A percentile compares a stretch with the other conserved stretches of the same genome.
These are phyloP conservation scores for Lingula anatina DNA, from an alignment of 2,888 invertebrate species.

Conservation along the genomic window DNA sequence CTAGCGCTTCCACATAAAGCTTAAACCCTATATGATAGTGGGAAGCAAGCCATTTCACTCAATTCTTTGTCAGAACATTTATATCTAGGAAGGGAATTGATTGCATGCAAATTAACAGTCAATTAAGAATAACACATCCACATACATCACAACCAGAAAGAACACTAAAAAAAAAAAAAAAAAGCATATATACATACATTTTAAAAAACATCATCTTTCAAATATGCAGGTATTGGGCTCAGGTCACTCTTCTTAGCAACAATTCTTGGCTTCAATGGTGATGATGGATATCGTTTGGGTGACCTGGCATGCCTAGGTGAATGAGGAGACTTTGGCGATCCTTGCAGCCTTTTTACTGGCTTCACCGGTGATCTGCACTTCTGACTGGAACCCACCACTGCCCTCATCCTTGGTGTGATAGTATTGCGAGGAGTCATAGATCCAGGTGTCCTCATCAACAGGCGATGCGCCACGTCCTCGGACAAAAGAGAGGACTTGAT, in stretches of 20 bases:
- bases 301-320: conserved; percentile 12
- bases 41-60: too few species aligned
- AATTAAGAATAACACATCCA: too few species aligned
- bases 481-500: conserved; percentile 18
- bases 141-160: too few species aligned
- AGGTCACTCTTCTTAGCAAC: background rate
- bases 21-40: too few species aligned
- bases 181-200: too few species aligned
- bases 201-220: conserved; percentile 3
- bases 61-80: too few species aligned
- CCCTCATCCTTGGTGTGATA: conserved; percentile 7
- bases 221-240: conserved; percentile 1
- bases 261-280: conserved; percentile 5
- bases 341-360: conserved; percentile 32
- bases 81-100: too few species aligned
- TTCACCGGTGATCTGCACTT: conserved; percentile 28
- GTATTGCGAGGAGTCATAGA: conserved; percentile 26
- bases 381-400: conserved; percentile 1
- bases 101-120: too few species aligned
- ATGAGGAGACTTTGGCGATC: conserved; percentile 20
- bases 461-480: conserved; percentile 14
- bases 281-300: conserved; percentile 15
- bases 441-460: conserved; percentile 18
- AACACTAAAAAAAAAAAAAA: too few species aligned
- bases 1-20: too few species aligned